These are phyloP conservation scores for Temnothorax curvispinosus DNA, from an alignment of 1,140 invertebrate genomes.

Conservation along the genomic window DNA sequence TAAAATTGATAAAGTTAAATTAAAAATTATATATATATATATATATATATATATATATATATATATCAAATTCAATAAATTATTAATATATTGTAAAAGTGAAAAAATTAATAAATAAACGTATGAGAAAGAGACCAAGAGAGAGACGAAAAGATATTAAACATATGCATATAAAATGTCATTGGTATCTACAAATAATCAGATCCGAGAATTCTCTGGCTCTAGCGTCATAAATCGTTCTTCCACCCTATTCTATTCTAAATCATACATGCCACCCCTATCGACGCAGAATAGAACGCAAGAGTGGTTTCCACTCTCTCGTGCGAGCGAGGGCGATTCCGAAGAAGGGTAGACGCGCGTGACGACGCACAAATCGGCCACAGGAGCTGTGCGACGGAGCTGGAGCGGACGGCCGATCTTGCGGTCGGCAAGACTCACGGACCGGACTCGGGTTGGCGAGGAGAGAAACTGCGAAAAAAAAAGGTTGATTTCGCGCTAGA, in stretches of 20 bases:
- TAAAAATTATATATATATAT: background rate
- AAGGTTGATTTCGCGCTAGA: constrained; percentile 59
- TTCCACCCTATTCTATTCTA: constrained; percentile 7
- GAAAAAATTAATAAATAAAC: constrained; percentile 4
- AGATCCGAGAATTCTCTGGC: background rate
- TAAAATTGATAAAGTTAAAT: constrained; percentile 7
- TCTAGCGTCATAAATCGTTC: constrained; percentile 24
- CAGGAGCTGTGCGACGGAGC: constrained; percentile 62
- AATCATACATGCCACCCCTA: background rate
- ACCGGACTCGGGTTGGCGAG: background rate
- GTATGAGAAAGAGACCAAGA: background rate
- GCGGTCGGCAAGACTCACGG: constrained; percentile 36
- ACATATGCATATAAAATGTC: background rate
- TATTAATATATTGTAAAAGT: constrained; percentile 2
- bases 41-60: background rate
- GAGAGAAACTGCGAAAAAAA: constrained; percentile 38
- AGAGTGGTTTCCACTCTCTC: constrained; percentile 40
- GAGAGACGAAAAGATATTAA: background rate
- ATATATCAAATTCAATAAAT: background rate
- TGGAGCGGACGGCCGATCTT: constrained; percentile 26
- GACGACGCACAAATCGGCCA: constrained; percentile 81
- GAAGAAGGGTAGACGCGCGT: constrained; percentile 75
- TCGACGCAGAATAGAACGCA: constrained; percentile 24
- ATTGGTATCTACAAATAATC: background rate
- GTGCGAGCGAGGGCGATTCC: constrained; percentile 57